Evolutionary conservation across 2,113 vertebrate species (phyloP), one percentile per base, ranked within the genome.

Genomic region (Melanerpes formicivorus): DNA sequence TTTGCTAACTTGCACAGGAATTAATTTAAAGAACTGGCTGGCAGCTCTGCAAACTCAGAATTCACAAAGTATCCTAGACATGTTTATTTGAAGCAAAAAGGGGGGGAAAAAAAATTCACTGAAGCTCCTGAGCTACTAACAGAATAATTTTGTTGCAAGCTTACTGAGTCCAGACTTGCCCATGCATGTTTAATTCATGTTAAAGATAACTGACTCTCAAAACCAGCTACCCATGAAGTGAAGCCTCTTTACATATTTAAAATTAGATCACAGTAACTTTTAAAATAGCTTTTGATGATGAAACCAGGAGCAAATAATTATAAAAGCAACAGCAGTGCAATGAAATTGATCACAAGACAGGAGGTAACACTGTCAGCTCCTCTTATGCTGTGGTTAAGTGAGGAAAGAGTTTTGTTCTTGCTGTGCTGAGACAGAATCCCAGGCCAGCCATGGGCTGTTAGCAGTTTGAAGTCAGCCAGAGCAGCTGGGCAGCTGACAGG

Each of bases 331-430:
- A 25, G 11, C 40, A 6, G 30, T 21, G 42, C 55, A 6, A 26
- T 5, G 26, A 8, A 16, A 56, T 17, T 0, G 1, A 29, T 17
- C 40, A 2, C 15, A 8, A 42, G 46, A n/a, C 8, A 34, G 7
- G 2, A 14, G 6, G 3, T 6, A 5, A 34, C 27, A 4, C 0
- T 18, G 29, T 1, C 48, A 22, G 42, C 29, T n/a, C 1, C 29
- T 44, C 14, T 4, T 4, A 5, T 0, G 0, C 13, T 6, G 15
- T 9, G 16, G 3, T 3, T 4, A 23, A 27, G 5, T 0, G 9
- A 79, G 5, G 5, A 30, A 72, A 2, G 3, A 1, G 18, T 7
- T 40, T 3, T 63, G 32, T 63, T 32, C 60, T 25, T 15, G 9
- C 32, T 63, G 19, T 14, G 14, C 32, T 34, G n/a, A 14, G 60